phyloP scores from a whole-genome alignment of 2,888 invertebrate genomes.

The Lithophane ornitopus region DNA sequence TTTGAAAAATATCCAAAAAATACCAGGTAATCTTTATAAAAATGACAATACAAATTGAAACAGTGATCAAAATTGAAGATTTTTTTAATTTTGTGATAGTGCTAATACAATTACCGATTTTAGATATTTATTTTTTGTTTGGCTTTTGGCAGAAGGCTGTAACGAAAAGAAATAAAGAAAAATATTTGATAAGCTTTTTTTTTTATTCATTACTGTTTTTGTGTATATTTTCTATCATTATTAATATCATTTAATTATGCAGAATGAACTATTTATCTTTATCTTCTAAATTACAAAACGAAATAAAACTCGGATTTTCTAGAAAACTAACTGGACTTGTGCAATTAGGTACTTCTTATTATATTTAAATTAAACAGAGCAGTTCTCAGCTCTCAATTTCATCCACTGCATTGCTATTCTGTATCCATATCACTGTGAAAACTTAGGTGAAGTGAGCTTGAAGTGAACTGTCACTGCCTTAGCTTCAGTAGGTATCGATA shows the following conservation, averaged over 20 bases:
- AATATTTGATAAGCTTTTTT: too few relatives aligned
- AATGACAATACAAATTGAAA: too few relatives aligned
- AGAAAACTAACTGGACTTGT: not conserved
- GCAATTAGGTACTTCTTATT: not conserved
- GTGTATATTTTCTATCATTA: too few relatives aligned
- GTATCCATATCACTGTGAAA: too few relatives aligned
- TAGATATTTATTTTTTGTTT: not conserved
- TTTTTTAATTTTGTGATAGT: not conserved
- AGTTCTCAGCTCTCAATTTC: too few relatives aligned
- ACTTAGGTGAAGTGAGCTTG: too few relatives aligned
- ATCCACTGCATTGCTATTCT: too few relatives aligned
- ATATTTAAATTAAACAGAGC: not conserved
- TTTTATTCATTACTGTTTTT: not conserved
- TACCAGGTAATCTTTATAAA: not conserved
- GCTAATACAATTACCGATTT: not conserved
- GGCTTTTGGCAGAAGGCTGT: too few relatives aligned
- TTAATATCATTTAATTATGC: not conserved
- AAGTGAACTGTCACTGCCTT: too few relatives aligned
- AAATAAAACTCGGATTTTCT: not conserved
- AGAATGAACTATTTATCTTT: not conserved
- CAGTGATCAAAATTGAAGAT: not conserved
- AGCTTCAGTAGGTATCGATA: too few relatives aligned
- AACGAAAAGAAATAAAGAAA: too few relatives aligned
- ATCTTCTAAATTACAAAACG: not conserved
- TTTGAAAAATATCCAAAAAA: not conserved